Evolutionary conservation across 2,888 invertebrate genomes (phyloP), one percentile per base, ranked within the genome.

Genomic region (Hyposoter didymator): DNA sequence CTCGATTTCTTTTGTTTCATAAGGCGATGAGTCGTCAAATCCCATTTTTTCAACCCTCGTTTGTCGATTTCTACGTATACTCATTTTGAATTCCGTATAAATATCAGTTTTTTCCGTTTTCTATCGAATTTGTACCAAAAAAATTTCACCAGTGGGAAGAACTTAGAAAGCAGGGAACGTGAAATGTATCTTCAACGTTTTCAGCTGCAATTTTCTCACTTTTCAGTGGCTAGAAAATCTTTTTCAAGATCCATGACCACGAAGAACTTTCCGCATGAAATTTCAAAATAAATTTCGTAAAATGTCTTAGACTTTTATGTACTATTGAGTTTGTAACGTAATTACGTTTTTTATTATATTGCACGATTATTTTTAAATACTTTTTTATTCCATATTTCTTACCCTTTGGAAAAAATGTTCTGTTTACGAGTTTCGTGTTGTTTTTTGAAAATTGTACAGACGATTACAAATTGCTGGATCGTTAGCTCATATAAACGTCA

Each of bases 401-500:
- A 14, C 6, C 5, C 59, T 14, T 28, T 14, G n/a, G n/a, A 28
- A 55, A 1, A 22, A 22, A 55, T 49, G 19, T 22, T 55, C 19
- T 22, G 0, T 55, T 55, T 0, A 28, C 55, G 55, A 12, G 55
- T 55, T 5, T 28, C 14, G 12, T 28, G 28, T 7, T 1, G 12
- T 59, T 59, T 81, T 59, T n/a, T 0, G 7, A n/a, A 19, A 55
- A 43, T 78, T 28, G 45, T 28, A 19, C 17, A 55, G 55, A 22
- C 55, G 66, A 55, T 43, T 73, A 84, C 73, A 78, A 84, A 80
- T 84, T 45, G 62, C 70, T 22, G 17, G 45, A 17, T 39, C 79
- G 78, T 81, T 73, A 78, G 67, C 66, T 84, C 73, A 72, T 78
- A 78, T 78, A 79, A 79, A 45, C 73, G 82, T 85, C 82, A 82